Base-by-base conservation (phyloP, 2,113 vertebrate species). In the Limnothrissa miodon region DNA sequence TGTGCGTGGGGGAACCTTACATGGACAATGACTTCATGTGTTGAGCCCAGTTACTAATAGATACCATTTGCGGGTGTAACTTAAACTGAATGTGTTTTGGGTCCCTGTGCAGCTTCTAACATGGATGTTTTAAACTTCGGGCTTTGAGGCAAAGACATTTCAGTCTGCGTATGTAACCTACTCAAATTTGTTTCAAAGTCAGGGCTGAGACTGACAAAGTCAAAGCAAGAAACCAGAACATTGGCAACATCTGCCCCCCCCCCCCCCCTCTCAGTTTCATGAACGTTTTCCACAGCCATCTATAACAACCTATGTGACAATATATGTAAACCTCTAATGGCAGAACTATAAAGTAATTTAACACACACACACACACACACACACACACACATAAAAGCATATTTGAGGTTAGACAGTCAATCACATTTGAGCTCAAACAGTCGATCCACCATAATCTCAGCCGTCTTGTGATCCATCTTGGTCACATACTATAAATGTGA, bases 21-120 rank as follows among this genome's bases (percentile, higher is more conserved):
- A 79, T 85, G 84, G 84, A 79, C 81, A 78, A 81, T 86, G 89
- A 89, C 88, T 83, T 90, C 87, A 89, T 82, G 78, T 36, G 74
- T 79, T 81, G 83, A 83, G 82, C 79, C 85, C 39, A 81, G 66
- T 80, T 83, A 45, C 81, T 87, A 89, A 90, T 90, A 85, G 85
- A 85, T 83, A 88, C 85, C 89, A 83, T 84, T 78, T 80, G 62
- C 80, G 82, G 59, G 59, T 82, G 81, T 46, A 87, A 89, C 74
- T 88, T 81, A 74, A 90, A 79, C 83, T 85, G 51, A 85, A 83
- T 53, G 45, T 56, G 70, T 44, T 82, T 45, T 48, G 85, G 87
- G 48, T 81, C 86, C 79, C 70, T 39, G 83, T 81, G 79, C 80
- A 66, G 33, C 62, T 59, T 45, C 79, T 46, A 78, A 39, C 51